A percentile compares a stretch with the other conserved stretches of the same genome.
Conservation (phyloP, 2,888 invertebrate species). For the Laothoe populi region DNA sequence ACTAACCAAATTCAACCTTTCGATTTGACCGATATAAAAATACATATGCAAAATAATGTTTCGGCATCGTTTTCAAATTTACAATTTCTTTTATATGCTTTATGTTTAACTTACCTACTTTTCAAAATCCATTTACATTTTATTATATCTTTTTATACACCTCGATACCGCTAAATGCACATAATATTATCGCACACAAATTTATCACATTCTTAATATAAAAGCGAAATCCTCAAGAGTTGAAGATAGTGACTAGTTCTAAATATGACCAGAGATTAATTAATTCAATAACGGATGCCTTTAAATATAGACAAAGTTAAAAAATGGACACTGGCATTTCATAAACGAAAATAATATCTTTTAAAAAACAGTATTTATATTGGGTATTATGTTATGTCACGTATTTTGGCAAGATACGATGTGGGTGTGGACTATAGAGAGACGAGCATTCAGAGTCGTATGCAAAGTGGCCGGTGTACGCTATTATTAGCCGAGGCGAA, state of each 20-base stretch:
- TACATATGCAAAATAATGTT: slow-evolving; percentile 41
- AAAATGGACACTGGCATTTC: slow-evolving; percentile 37
- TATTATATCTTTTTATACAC: slow-evolving; percentile 36
- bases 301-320: slow-evolving; percentile 35
- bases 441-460: slow-evolving; percentile 53
- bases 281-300: slow-evolving; percentile 35
- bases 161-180: slow-evolving; percentile 51
- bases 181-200: slow-evolving; percentile 45
- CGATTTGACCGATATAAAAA: slow-evolving; percentile 42
- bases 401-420: slow-evolving; percentile 70
- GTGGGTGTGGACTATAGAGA: slow-evolving; percentile 71
- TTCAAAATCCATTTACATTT: slow-evolving; percentile 52
- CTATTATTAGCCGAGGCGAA: slow-evolving; percentile 58
- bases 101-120: slow-evolving; percentile 45
- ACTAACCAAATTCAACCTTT: slow-evolving; percentile 43
- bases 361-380: slow-evolving; percentile 38
- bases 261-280: slow-evolving; percentile 46
- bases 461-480: slow-evolving; percentile 43
- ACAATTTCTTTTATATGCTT: slow-evolving; percentile 41
- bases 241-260: slow-evolving; percentile 61
- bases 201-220: slow-evolving; percentile 49
- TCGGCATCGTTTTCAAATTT: slow-evolving; percentile 45
- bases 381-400: too few species aligned
- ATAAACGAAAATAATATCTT: slow-evolving; percentile 47
- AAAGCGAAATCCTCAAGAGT: slow-evolving; percentile 44